Conservation (phyloP, 2,113 vertebrate species). For the Podocnemis expansa region DNA sequence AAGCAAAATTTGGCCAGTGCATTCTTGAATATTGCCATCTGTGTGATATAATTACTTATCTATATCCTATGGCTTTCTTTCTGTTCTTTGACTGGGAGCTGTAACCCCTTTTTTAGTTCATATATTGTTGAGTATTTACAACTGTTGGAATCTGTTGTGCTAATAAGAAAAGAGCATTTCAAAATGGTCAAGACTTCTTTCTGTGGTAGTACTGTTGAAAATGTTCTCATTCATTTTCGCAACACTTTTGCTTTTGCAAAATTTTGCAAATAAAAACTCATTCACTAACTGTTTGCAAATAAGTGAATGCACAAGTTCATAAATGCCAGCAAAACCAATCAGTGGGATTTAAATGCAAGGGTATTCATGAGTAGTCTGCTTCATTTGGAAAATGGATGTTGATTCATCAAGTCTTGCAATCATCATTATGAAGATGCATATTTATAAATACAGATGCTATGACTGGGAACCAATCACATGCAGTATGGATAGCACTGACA, state of each 20-base stretch:
- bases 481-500: fast-evolving
- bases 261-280: neutral
- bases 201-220: neutral
- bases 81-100: neutral
- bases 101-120: neutral
- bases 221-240: neutral
- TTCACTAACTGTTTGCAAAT: neutral
- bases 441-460: fast-evolving
- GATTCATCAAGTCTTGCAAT: fast-evolving
- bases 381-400: neutral
- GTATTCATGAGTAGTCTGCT: neutral
- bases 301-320: neutral
- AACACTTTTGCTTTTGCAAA: neutral
- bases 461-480: neutral
- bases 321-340: neutral
- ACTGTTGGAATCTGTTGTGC: neutral
- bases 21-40: conserved; percentile 14
- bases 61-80: neutral
- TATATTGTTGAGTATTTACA: neutral
- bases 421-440: neutral
- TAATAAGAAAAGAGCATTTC: neutral
- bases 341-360: neutral
- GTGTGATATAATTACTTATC: conserved; percentile 3
- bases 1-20: neutral
- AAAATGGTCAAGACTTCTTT: fast-evolving